Percentiles rank a stretch among this genome's conserved stretches.
phyloP scores from a whole-genome alignment of 2,888 invertebrate genomes.

The Caenorhabditis virilis region DNA sequence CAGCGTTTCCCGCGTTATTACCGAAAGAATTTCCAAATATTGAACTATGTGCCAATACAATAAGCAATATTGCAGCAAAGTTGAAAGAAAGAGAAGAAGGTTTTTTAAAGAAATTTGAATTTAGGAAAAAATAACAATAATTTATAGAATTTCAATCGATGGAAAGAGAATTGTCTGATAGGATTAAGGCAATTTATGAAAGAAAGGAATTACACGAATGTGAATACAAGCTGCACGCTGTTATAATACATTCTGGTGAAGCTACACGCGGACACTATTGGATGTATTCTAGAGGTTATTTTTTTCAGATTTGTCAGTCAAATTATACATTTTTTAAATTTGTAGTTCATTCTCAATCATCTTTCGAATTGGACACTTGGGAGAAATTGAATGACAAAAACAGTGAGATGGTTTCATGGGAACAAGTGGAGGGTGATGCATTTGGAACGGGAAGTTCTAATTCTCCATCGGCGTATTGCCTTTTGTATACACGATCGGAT shows the following conservation, averaged over 20 bases:
- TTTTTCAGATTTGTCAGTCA: not conserved
- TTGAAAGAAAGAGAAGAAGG: not conserved
- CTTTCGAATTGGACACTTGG: constrained; percentile 11
- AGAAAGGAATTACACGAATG: constrained; percentile 12
- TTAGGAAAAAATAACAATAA: not conserved
- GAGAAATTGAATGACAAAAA: constrained; percentile 20
- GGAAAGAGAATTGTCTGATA: not conserved
- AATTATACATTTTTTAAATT: not conserved
- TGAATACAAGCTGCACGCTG: constrained; percentile 24
- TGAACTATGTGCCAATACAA: not conserved
- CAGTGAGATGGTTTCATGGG: constrained; percentile 2
- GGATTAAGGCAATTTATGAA: constrained; percentile 13
- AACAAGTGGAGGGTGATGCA: constrained; percentile 6
- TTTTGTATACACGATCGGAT: constrained; percentile 12
- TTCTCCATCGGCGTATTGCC: constrained; percentile 18
- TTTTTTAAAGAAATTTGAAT: not conserved
- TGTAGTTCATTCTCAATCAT: constrained; percentile 1
- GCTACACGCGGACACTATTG: constrained; percentile 41
- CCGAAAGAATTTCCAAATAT: not conserved
- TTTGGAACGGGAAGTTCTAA: constrained; percentile 6
- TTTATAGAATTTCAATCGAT: not conserved
- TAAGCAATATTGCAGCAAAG: not conserved
- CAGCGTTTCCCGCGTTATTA: not conserved
- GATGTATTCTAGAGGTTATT: constrained; percentile 20
- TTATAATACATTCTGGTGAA: constrained; percentile 42